Base-by-base conservation (phyloP, 2,888 invertebrate species). In the Fragum whitleyi region DNA sequence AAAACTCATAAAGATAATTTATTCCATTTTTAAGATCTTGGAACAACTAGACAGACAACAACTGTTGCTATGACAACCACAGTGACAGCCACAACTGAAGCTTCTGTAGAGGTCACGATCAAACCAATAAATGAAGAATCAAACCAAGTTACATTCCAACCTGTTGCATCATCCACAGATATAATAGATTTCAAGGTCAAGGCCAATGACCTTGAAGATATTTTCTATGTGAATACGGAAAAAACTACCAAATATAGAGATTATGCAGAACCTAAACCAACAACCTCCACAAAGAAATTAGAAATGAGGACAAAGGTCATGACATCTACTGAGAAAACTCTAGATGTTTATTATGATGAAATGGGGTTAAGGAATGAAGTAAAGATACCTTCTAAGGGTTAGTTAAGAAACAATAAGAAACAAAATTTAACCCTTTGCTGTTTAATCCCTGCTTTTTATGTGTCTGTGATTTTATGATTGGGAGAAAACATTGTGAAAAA, bases 251-350 rank as follows among this genome's bases (percentile, higher is more conserved):
- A 55, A 21, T 6, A 55, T 19, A 65, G 53, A 36, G 51, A 75
- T 57, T 75, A 75, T 55, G 77, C 72, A 1, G 83, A 83, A 39
- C 83, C 83, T 0, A 73, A 73, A 53, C 83, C 83, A 19, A 77
- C 79, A 32, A 73, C 65, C 59, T 79, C 83, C 3, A 83, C 83
- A 14, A 36, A 51, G 51, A 57, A 73, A 76, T 61, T 57, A 69
- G 51, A 59, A 26, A 59, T 65, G 65, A 42, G 42, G 21, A 65
- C 65, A 39, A 42, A 65, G 65, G 65, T 65, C 42, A 65, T 65
- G 65, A 65, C 65, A 3, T 39, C 65, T 7, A 65, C 65, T 2
- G 65, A 65, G 65, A 65, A 26, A 26, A 65, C 32, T 42, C 2
- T 65, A 9, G 42, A 26, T 21, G 16, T 23, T 6, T 21, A 21